Percentiles rank a stretch among this genome's conserved stretches.
Conservation (phyloP, 2,797 vertebrate species). For the Bradypodion ventrale region DNA sequence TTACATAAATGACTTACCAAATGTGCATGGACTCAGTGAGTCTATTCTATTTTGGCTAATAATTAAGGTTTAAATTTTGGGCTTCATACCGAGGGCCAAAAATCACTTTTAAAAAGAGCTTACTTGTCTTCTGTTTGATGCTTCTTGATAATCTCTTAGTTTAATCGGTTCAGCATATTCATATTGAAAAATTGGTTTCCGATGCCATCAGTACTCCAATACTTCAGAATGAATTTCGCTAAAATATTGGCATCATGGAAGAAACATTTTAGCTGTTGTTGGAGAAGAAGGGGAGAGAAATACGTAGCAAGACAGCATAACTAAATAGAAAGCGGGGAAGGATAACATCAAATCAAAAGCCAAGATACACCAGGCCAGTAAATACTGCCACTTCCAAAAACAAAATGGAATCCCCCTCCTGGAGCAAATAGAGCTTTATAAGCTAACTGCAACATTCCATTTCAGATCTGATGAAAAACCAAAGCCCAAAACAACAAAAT, state of each 20-base stretch:
- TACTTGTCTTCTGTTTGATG: neutral
- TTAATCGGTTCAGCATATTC: too few species aligned
- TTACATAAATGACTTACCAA: too few species aligned
- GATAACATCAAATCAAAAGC: slow-evolving; percentile 26
- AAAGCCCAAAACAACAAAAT: slow-evolving; percentile 32
- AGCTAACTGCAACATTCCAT: slow-evolving; percentile 5
- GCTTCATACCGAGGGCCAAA: neutral
- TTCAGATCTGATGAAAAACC: slow-evolving; percentile 35
- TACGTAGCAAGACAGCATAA: neutral
- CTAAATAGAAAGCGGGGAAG: slow-evolving; percentile 15
- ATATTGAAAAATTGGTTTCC: too few species aligned
- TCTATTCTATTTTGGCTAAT: too few species aligned
- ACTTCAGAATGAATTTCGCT: neutral
- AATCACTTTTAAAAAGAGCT: neutral
- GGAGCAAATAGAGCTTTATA: neutral
- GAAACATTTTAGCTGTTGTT: neutral
- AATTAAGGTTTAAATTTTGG: neutral
- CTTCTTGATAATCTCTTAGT: too few species aligned
- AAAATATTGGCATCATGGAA: neutral
- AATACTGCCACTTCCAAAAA: slow-evolving; percentile 1
- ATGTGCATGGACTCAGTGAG: too few species aligned
- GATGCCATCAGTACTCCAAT: too few species aligned
- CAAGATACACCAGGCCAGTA: slow-evolving; percentile 11
- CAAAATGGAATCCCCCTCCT: slow-evolving; percentile 11
- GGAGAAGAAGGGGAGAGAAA: neutral